Evolutionary conservation across 1,140 invertebrate species (phyloP), one percentile per base, ranked within the genome.

Genomic region (Grapholita molesta): DNA sequence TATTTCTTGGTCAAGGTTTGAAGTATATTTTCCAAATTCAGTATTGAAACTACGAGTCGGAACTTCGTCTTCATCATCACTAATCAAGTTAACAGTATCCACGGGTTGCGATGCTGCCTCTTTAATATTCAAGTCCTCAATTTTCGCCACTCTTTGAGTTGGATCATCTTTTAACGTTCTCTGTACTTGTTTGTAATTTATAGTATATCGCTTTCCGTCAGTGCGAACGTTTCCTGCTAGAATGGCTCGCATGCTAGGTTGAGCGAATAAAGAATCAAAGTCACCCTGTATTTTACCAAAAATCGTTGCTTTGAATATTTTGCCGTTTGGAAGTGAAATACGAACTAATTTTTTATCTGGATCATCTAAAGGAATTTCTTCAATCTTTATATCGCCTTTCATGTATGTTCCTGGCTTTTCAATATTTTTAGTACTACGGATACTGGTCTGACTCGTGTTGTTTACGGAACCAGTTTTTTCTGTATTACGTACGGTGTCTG

Each of bases 51-150:
- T 55, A 30, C 76, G 35, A 21, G 52, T 67, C 52, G 28, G 30
- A 53, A 52, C 67, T 35, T 82, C 76, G 57, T 85, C 77, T 66
- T 91, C 89, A 38, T 89, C 88, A 28, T 91, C 89, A 72, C 86
- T 89, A 24, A 89, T 74, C 66, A 91, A 81, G 71, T 85, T 75
- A 52, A 91, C 81, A 18, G 83, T 85, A 69, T 89, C 89, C 61
- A 76, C 64, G 8, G 12, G 24, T 64, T 15, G n/a, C 38, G n/a
- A 21, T 33, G 5, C 38, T 71, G 1, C 33, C 28, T 32, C 68
- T 32, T 57, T 65, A 12, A 32, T 38, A 18, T 35, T 7, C 23
- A 35, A 8, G 12, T 73, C 18, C 28, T 61, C 33, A 24, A 76
- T 75, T 53, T 70, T 52, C 24, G 79, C 65, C 12, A 78, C 68